Conservation (phyloP, 2,888 invertebrate genomes). For the Patella depressa region DNA sequence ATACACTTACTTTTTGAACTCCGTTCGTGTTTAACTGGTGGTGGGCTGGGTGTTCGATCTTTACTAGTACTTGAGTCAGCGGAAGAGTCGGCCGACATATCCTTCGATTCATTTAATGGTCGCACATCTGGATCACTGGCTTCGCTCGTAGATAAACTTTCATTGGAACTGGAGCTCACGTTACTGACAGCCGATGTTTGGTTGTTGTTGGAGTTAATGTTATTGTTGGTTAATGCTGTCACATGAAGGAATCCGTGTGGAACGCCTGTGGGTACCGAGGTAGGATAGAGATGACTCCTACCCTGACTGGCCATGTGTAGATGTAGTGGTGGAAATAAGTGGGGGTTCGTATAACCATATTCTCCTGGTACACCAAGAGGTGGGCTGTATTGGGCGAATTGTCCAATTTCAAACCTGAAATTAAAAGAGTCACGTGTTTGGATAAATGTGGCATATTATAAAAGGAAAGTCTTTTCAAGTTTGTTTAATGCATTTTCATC, state of each 20-base stretch:
- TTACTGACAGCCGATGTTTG: not conserved
- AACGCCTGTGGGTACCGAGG: not conserved
- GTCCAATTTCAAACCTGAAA: slow-evolving; percentile 46
- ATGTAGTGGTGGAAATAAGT: slow-evolving; percentile 26
- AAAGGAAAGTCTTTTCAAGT: too few relatives aligned
- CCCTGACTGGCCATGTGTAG: slow-evolving; percentile 22
- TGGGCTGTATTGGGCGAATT: slow-evolving; percentile 49
- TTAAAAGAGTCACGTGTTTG: not conserved
- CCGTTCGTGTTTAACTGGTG: not conserved
- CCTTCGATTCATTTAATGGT: not conserved
- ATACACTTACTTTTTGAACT: not conserved
- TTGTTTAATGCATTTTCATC: too few relatives aligned
- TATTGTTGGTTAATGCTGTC: slow-evolving; percentile 13
- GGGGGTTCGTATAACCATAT: slow-evolving; percentile 33
- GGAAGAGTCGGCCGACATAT: slow-evolving; percentile 2
- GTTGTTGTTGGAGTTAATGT: slow-evolving; percentile 4
- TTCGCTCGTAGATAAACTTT: slow-evolving; percentile 8
- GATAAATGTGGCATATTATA: too few relatives aligned
- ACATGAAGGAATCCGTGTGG: slow-evolving; percentile 13
- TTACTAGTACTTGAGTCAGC: slow-evolving; percentile 11
- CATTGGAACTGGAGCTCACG: not conserved
- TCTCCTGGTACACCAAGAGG: slow-evolving; percentile 44
- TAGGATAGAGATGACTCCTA: slow-evolving; percentile 12
- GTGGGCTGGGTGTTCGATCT: slow-evolving; percentile 17
- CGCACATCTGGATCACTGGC: not conserved